phyloP scores from a whole-genome alignment of 1,140 invertebrate genomes.

The Drosophila arizonae region DNA sequence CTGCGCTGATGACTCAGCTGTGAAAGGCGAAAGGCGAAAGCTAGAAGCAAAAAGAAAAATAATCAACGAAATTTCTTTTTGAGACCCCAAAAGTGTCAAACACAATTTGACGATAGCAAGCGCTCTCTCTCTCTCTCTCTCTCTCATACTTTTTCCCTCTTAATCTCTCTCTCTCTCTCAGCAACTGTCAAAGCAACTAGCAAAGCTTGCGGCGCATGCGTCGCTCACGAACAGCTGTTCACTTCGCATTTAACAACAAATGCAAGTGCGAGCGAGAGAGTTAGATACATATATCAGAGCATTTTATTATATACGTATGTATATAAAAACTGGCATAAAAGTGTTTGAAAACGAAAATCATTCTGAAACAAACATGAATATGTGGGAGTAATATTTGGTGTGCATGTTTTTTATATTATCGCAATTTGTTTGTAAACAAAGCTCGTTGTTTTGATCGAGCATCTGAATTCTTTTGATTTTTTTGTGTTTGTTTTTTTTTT shows the following conservation, averaged over 20 bases:
- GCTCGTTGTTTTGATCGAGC: conserved; percentile 3
- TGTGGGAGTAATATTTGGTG: neutral
- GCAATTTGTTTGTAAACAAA: conserved; percentile 46
- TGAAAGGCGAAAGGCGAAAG: conserved; percentile 10
- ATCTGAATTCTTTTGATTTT: conserved; percentile 7
- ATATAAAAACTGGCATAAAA: conserved; percentile 27
- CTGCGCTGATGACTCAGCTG: conserved; percentile 38
- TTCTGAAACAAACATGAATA: conserved; percentile 16
- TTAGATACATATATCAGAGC: neutral
- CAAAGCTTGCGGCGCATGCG: conserved; percentile 51
- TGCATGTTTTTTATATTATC: conserved; percentile 30
- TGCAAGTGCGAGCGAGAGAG: conserved; percentile 49
- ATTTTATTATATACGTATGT: conserved; percentile 19
- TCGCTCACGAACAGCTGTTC: conserved; percentile 48
- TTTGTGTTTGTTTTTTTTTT: neutral
- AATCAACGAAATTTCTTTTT: conserved; percentile 23
- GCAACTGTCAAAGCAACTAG: conserved; percentile 44
- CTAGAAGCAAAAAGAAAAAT: conserved; percentile 5
- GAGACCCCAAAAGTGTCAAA: conserved; percentile 36
- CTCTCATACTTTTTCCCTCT: neutral
- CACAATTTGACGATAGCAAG: conserved; percentile 21
- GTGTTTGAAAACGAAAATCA: conserved; percentile 7
- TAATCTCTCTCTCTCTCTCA: conserved; percentile 20
- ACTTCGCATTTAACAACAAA: conserved; percentile 58
- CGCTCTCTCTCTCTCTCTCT: conserved; percentile 2